Evolutionary conservation across 2,888 invertebrate species (phyloP).

Genomic region (Himalopsyche tibetana): DNA sequence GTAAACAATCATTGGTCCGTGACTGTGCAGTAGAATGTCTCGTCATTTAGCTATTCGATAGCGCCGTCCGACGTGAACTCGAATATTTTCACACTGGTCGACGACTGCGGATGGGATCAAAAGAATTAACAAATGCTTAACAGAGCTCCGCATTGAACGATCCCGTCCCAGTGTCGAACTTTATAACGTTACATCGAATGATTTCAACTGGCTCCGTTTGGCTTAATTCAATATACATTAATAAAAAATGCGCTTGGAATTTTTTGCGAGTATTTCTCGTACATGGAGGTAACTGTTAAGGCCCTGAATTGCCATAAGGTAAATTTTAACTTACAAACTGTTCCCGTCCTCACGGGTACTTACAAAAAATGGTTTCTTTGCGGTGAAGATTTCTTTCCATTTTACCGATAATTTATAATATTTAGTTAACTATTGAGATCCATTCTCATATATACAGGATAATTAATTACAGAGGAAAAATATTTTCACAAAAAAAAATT

Average conservation of each 20-base stretch:
- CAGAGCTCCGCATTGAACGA: background rate
- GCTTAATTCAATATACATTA: slow-evolving; percentile 35
- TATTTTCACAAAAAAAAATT: slow-evolving; percentile 28
- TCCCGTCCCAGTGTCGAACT: background rate
- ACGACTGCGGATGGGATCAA: background rate
- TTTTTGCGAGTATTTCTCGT: slow-evolving; percentile 45
- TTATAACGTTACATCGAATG: background rate
- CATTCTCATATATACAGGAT: slow-evolving; percentile 36
- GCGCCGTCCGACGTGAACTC: background rate
- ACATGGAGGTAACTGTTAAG: slow-evolving; percentile 52
- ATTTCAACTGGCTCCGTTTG: background rate
- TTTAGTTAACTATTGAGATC: slow-evolving; percentile 39
- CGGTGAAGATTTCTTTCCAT: slow-evolving; percentile 39
- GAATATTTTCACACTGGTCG: background rate
- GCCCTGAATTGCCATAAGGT: slow-evolving; percentile 56
- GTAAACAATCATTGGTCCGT: slow-evolving; percentile 27
- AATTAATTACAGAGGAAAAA: slow-evolving; percentile 4
- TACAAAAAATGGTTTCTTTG: slow-evolving; percentile 41
- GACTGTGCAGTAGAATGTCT: background rate
- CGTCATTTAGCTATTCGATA: slow-evolving; percentile 14
- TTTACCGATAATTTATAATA: slow-evolving; percentile 32
- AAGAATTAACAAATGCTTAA: background rate
- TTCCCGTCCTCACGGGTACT: background rate
- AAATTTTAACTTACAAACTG: slow-evolving; percentile 51
- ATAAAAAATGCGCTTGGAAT: slow-evolving; percentile 43